Evolutionary conservation across 2,797 vertebrate genomes (phyloP).

Genomic region (Gila robusta): DNA sequence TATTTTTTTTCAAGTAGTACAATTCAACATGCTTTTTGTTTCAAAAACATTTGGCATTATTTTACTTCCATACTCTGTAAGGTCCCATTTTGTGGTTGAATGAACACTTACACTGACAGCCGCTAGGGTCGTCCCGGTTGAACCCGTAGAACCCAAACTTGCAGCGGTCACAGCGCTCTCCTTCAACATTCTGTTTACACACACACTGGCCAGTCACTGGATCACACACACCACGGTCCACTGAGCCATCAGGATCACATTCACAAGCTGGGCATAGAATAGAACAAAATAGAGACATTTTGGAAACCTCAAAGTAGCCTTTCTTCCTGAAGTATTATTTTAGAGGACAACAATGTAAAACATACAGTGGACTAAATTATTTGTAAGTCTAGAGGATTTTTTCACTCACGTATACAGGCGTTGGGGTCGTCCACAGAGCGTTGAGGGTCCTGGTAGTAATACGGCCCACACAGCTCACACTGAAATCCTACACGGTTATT

Average conservation of each 20-base stretch:
- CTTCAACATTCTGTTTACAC: conserved; percentile 87
- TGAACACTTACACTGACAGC: conserved; percentile 82
- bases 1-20: no score
- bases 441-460: conserved; percentile 81
- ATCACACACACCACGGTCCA: conserved; percentile 78
- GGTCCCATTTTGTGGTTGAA: neutral
- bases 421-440: conserved; percentile 75
- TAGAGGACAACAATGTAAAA: neutral
- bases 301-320: neutral
- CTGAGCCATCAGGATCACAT: conserved; percentile 80
- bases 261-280: conserved; percentile 78
- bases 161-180: conserved; percentile 84
- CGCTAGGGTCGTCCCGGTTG: conserved; percentile 71
- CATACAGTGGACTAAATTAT: neutral
- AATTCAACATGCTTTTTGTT: no score
- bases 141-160: conserved; percentile 80
- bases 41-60: no score
- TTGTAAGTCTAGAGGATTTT: neutral
- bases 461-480: conserved; percentile 82
- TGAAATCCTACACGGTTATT: conserved; percentile 83
- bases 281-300: conserved; percentile 14
- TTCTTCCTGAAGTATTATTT: neutral
- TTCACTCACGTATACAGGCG: conserved; percentile 81
- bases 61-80: no score
- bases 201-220: conserved; percentile 77